Percentiles rank a stretch among this genome's conserved stretches.
These are phyloP conservation scores for Heliconius erato DNA, from an alignment of 2,888 invertebrate species.

Conservation along the genomic window DNA sequence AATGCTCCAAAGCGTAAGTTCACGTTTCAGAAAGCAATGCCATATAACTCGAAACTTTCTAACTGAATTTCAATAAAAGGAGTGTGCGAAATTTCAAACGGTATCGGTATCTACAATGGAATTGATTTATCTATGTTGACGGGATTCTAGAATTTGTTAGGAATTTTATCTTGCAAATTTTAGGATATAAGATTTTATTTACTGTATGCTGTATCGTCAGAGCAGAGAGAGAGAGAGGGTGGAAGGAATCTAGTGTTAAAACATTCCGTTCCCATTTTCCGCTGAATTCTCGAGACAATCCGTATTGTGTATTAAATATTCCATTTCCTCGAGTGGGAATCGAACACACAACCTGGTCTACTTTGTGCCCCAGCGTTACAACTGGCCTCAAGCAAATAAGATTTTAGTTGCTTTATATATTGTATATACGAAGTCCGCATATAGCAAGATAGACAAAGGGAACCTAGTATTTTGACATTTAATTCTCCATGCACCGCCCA, in stretches of 20 bases:
- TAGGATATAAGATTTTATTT: neutral
- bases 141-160: neutral
- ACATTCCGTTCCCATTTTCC: neutral
- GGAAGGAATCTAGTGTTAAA: neutral
- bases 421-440: too few species aligned
- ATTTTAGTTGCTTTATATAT: too few species aligned
- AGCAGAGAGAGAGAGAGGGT: neutral
- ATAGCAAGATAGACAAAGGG: too few species aligned
- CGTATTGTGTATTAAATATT: neutral
- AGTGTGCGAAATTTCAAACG: slow-evolving; percentile 30
- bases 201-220: neutral
- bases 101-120: slow-evolving; percentile 18
- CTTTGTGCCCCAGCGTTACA: too few species aligned
- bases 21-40: slow-evolving; percentile 23
- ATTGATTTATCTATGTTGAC: slow-evolving; percentile 36
- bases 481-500: too few species aligned
- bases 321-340: too few species aligned
- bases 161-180: slow-evolving; percentile 17
- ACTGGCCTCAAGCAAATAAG: too few species aligned
- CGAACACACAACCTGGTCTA: too few species aligned
- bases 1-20: slow-evolving; percentile 15
- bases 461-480: too few species aligned
- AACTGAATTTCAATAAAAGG: slow-evolving; percentile 30
- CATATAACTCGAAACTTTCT: slow-evolving; percentile 31
- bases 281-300: neutral